phyloP scores from a whole-genome alignment of 2,113 vertebrate species.

The Hippocampus guttulatus region DNA sequence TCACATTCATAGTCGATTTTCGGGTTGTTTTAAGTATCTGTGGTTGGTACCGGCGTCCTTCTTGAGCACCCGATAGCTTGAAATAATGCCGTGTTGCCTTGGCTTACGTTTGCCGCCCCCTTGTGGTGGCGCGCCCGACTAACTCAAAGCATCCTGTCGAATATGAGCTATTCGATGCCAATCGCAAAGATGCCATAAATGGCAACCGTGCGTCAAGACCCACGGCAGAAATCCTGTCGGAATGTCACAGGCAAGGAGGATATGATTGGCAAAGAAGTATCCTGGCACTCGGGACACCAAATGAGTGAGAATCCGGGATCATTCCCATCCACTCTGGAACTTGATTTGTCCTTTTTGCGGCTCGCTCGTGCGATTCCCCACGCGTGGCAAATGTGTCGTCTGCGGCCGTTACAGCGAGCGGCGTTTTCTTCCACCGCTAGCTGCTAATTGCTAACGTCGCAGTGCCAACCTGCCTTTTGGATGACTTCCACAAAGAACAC shows the following conservation, averaged over 20 bases:
- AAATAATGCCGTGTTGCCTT: not conserved
- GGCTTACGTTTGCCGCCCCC: not conserved
- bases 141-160: not conserved
- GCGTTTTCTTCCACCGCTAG: not conserved
- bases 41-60: no score
- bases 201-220: not conserved
- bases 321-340: not conserved
- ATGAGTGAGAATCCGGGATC: slow-evolving; percentile 1
- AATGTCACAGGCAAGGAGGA: not conserved
- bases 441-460: slow-evolving; percentile 3
- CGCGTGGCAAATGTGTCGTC: not conserved
- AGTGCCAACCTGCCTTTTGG: not conserved
- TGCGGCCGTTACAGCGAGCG: not conserved
- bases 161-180: not conserved
- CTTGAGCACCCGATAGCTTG: no score
- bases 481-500: not conserved
- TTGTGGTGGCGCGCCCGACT: not conserved
- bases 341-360: not conserved
- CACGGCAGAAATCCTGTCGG: not conserved
- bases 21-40: no score
- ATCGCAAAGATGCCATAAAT: not conserved
- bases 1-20: not conserved
- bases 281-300: not conserved
- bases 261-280: not conserved
- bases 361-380: not conserved